phyloP scores from a whole-genome alignment of 2,113 vertebrate species.

The Thunnus maccoyii region DNA sequence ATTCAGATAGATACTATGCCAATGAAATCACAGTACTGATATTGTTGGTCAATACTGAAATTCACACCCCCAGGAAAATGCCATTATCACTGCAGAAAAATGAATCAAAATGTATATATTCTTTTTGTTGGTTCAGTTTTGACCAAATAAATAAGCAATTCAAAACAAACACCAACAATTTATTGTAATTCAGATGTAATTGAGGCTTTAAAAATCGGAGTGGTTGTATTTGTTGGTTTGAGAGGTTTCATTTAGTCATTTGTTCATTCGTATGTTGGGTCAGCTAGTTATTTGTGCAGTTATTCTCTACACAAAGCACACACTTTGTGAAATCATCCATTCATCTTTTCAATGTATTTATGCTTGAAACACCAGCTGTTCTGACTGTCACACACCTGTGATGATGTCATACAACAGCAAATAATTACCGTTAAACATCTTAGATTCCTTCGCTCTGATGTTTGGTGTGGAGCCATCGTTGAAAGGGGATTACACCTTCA shows the following conservation, averaged over 20 bases:
- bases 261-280: not conserved
- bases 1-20: too few relatives aligned
- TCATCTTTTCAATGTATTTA: not conserved
- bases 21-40: too few relatives aligned
- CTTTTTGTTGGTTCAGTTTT: too few relatives aligned
- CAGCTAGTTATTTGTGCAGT: not conserved
- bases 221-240: too few relatives aligned
- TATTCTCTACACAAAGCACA: not conserved
- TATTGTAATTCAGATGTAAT: too few relatives aligned
- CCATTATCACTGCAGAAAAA: too few relatives aligned
- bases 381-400: not conserved
- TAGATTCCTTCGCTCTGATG: not conserved
- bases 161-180: too few relatives aligned
- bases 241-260: not conserved
- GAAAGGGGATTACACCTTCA: slow-evolving; percentile 26
- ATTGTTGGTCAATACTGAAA: too few relatives aligned
- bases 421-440: slow-evolving; percentile 8
- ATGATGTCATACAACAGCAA: slow-evolving; percentile 17
- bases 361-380: not conserved
- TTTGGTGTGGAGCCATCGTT: not conserved
- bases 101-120: too few relatives aligned
- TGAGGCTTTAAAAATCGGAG: too few relatives aligned
- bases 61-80: too few relatives aligned
- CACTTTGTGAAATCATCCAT: not conserved
- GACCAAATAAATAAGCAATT: too few relatives aligned